phyloP scores from a whole-genome alignment of 2,113 vertebrate genomes.

The Struthidea cinerea region DNA sequence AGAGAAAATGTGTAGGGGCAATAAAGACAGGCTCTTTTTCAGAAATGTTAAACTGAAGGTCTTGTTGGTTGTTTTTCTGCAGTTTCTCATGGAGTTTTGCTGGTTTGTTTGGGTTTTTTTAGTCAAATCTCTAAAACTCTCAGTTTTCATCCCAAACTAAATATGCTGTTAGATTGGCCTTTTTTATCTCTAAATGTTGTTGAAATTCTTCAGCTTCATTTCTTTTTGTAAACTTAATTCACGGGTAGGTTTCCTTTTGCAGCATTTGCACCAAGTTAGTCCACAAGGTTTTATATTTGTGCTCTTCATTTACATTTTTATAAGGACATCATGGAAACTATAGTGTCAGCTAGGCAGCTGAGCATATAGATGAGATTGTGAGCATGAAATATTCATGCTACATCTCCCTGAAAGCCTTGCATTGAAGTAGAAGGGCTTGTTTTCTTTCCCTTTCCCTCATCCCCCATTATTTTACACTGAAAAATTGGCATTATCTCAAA shows the following conservation, averaged over 20 bases:
- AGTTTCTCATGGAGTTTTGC: background rate
- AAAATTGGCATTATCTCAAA: background rate
- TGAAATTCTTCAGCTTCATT: background rate
- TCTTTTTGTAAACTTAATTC: background rate
- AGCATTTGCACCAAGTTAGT: background rate
- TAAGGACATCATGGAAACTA: background rate
- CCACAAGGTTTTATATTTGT: background rate
- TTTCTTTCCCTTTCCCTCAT: background rate
- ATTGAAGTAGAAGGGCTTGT: background rate
- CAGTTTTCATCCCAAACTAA: background rate
- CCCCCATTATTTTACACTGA: background rate
- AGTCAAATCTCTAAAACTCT: background rate
- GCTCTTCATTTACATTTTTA: background rate
- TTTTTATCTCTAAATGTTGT: background rate
- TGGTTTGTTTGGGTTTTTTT: background rate
- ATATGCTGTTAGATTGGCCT: background rate
- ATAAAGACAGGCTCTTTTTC: background rate
- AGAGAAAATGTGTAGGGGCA: background rate
- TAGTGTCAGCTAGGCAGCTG: background rate
- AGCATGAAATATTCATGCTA: conserved; percentile 10
- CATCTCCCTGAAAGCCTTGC: background rate
- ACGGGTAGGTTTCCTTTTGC: background rate
- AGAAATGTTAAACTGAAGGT: background rate
- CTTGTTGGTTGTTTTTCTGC: background rate
- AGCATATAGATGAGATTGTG: background rate